Percentiles rank a stretch among this genome's conserved stretches.
Evolutionary conservation across 2,888 invertebrate species (phyloP).

Genomic region (Pachydiplax longipennis): DNA sequence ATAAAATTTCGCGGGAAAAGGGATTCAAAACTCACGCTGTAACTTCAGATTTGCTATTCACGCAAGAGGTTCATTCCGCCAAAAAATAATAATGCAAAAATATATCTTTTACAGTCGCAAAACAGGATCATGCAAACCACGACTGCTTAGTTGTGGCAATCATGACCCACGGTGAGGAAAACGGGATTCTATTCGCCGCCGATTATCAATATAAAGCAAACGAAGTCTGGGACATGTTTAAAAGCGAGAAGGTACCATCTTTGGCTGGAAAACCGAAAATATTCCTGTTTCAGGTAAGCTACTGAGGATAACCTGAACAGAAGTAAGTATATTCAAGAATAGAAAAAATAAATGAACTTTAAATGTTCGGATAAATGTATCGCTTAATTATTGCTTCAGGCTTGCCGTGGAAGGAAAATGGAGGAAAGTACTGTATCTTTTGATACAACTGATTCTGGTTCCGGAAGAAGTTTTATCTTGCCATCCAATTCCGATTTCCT

Average conservation of each 20-base stretch:
- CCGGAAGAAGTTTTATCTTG: neutral
- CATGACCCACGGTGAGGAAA: constrained; percentile 61
- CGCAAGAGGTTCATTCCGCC: too few relatives aligned
- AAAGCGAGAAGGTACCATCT: constrained; percentile 59
- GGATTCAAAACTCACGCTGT: too few relatives aligned
- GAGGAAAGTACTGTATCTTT: constrained; percentile 51
- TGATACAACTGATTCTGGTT: neutral
- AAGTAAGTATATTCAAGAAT: neutral
- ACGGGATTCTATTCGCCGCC: constrained; percentile 58
- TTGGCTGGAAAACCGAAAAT: constrained; percentile 64
- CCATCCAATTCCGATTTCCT: constrained; percentile 49
- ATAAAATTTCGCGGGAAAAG: too few relatives aligned
- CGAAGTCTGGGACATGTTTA: constrained; percentile 59
- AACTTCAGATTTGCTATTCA: too few relatives aligned
- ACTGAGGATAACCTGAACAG: neutral
- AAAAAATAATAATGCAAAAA: too few relatives aligned
- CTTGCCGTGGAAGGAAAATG: constrained; percentile 58
- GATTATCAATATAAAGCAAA: constrained; percentile 59
- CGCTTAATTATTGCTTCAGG: constrained; percentile 53
- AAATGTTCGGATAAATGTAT: neutral
- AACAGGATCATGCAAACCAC: constrained; percentile 57
- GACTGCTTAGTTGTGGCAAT: constrained; percentile 61
- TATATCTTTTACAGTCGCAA: constrained; percentile 54
- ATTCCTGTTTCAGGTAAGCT: constrained; percentile 60
- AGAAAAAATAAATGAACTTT: neutral